Evolutionary conservation across 2,113 vertebrate genomes (phyloP), one percentile per base, ranked within the genome.

Genomic region (Coturnix japonica): DNA sequence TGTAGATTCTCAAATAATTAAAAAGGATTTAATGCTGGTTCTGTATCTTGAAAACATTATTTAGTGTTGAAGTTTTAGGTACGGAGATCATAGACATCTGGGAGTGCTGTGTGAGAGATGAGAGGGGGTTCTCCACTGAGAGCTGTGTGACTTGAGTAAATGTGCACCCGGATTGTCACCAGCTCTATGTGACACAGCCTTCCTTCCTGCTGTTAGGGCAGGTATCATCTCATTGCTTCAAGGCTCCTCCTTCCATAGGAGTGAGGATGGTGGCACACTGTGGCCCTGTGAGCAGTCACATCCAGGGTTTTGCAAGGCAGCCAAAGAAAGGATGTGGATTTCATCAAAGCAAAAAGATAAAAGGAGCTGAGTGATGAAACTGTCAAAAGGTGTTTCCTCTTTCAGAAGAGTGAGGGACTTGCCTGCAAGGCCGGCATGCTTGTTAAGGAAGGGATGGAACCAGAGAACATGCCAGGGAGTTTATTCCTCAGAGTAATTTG

Each of bases 201-300:
- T 65, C 21, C 26, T 57, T 43, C 0, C 44, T 10, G 41, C 77
- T 70, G 9, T 23, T 54, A 22, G 6, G 35, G 59, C 7, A 2
- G 20, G 26, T 46, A 0, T 0, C 9, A 19, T 9, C 51, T 26
- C 23, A 39, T 12, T 53, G 30, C 60, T 54, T 53, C 37, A 13
- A 17, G 16, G 37, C 54, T 54, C 35, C 51, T 9, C 3, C 17
- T 33, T 22, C 49, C 30, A 23, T 1, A 0, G 4, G 54, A 31
- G 30, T 2, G 15, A 9, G 6, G 5, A 15, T 17, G 19, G 21
- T 14, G 4, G 33, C 7, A 2, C 6, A 1, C 13, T 66, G 0
- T 19, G 41, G 0, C 33, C 25, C 26, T 72, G 20, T 17, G 4
- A 22, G 31, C 56, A 10, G 13, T n/a, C 46, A 26, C 37, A 12